Evolutionary conservation across 2,888 invertebrate species (phyloP).

Genomic region (Molorchus minor): DNA sequence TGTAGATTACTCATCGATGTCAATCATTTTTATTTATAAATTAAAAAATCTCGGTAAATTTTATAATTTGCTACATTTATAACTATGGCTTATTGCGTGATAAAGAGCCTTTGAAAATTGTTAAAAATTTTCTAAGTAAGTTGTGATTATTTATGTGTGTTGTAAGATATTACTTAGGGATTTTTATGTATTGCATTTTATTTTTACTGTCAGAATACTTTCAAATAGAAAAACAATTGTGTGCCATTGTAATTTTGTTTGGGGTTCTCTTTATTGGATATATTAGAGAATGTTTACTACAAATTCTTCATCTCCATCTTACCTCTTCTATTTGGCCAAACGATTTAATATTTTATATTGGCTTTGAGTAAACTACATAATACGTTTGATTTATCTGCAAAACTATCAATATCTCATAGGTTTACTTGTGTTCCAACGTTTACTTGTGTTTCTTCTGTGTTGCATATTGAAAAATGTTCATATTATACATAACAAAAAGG

Average conservation of each 20-base stretch:
- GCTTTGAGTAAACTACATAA: too few relatives aligned
- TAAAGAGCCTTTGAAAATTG: constrained; percentile 16
- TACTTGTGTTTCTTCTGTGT: too few relatives aligned
- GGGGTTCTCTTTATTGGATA: too few relatives aligned
- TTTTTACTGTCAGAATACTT: neutral
- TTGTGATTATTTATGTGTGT: constrained; percentile 23
- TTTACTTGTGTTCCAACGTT: too few relatives aligned
- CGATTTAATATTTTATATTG: too few relatives aligned
- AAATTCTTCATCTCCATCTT: too few relatives aligned
- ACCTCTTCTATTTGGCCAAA: too few relatives aligned
- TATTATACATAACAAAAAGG: too few relatives aligned
- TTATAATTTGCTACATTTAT: constrained; percentile 40
- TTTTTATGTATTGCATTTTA: neutral
- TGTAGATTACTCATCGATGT: constrained; percentile 32
- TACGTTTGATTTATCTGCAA: too few relatives aligned
- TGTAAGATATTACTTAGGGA: constrained; percentile 13
- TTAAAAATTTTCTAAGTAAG: constrained; percentile 12
- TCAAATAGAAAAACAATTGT: neutral
- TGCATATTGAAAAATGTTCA: too few relatives aligned
- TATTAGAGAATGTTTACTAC: too few relatives aligned
- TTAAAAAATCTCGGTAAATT: constrained; percentile 30
- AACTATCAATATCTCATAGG: too few relatives aligned
- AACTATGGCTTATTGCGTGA: constrained; percentile 25
- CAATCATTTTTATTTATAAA: constrained; percentile 29
- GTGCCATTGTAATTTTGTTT: neutral